Percentiles rank a stretch among this genome's conserved stretches.
These are phyloP conservation scores for Rugalucina vietnamica DNA, from an alignment of 2,888 invertebrate genomes.

Conservation along the genomic window DNA sequence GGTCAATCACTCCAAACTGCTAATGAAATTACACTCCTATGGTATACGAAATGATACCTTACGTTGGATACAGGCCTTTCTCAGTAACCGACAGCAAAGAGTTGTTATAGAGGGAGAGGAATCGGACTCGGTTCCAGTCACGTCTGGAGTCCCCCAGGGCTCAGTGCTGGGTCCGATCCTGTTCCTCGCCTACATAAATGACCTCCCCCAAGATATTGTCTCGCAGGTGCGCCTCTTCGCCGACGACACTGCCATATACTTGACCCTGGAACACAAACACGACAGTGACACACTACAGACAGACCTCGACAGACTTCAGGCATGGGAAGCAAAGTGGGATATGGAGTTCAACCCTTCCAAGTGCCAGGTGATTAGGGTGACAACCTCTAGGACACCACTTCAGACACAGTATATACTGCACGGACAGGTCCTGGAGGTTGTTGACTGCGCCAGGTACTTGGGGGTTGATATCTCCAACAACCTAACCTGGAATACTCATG, in stretches of 20 bases:
- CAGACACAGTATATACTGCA: neutral
- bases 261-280: neutral
- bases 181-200: conserved; percentile 33
- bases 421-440: neutral
- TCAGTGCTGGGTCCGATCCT: conserved; percentile 36
- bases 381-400: neutral
- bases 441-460: neutral
- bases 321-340: conserved; percentile 14
- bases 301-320: conserved; percentile 10
- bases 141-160: conserved; percentile 28
- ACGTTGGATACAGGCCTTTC: conserved; percentile 9
- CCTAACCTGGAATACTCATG: neutral
- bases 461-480: neutral
- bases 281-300: neutral
- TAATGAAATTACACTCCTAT: neutral
- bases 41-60: neutral
- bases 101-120: neutral
- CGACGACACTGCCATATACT: conserved; percentile 23
- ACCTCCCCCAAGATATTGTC: conserved; percentile 3
- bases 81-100: neutral
- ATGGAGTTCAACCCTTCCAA: conserved; percentile 30
- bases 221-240: conserved; percentile 34
- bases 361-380: conserved; percentile 7
- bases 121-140: neutral
- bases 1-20: neutral